Base-by-base conservation (phyloP, 2,113 vertebrate genomes). In the Apeltes quadracus region DNA sequence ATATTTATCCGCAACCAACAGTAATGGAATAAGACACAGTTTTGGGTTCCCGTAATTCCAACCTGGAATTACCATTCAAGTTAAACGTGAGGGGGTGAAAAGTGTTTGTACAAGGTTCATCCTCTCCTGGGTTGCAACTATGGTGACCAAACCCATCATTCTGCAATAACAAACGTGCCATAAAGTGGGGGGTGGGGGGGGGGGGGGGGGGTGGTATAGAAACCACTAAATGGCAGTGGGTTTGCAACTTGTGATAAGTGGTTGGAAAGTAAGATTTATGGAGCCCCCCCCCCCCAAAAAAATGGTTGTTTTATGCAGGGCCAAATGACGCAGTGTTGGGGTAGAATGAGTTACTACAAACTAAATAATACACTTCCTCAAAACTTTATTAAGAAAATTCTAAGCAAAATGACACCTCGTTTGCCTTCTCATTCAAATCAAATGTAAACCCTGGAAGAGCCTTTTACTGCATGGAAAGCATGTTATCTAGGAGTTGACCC, bases 121-220 rank as follows among this genome's bases (percentile, higher is more conserved):
- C 78, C 66, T 85, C 70, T 76, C 78, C 69, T 79, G 59, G 83
- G 56, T 79, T 84, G 84, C 88, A 87, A 90, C 90, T 87, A 90
- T 86, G 79, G 84, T 78, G 81, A 90, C 84, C 82, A 69, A 89
- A 87, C 87, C 89, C 62, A 64, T 88, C 87, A 91, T 87, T 90
- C 73, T 82, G 76, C 78, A 84, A 87, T 75, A 92, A 90, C 78
- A 88, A 84, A 77, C 80, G 72, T 70, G 69, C 83, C 89, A 92
- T 92, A 92, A 92, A 92, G 89, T 84, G 71, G 86, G 88, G 87
- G 86, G n/a, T n/a, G n/a, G n/a, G n/a, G n/a, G n/a, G n/a, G n/a
- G n/a, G n/a, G n/a, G n/a, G n/a, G n/a, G n/a, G n/a, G n/a, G n/a
- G n/a, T n/a, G 82, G 74, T 84, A 89, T 86, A 84, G 82, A 90